These are phyloP conservation scores for Danaus plexippus DNA, from an alignment of 1,140 invertebrate genomes.

Conservation along the genomic window DNA sequence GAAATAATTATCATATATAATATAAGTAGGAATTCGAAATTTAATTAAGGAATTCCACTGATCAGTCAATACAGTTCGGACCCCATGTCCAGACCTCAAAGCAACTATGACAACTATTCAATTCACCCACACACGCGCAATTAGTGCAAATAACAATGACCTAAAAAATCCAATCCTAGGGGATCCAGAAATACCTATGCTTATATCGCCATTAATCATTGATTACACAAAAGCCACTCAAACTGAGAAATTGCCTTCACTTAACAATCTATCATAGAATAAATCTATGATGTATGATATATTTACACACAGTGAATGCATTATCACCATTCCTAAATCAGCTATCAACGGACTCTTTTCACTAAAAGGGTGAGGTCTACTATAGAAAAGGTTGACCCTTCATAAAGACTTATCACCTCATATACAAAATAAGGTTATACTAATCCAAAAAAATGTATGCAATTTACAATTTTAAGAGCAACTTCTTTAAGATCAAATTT, in stretches of 20 bases:
- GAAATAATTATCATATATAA: conserved; percentile 7
- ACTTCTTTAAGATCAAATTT: conserved; percentile 47
- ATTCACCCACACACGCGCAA: conserved; percentile 23
- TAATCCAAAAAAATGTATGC: conserved; percentile 45
- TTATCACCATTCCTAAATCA: conserved; percentile 71
- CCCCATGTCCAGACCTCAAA: conserved; percentile 36
- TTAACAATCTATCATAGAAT: conserved; percentile 62
- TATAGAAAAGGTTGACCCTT: conserved; percentile 72
- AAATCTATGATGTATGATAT: conserved; percentile 71
- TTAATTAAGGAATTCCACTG: conserved; percentile 38
- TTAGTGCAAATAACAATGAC: conserved; percentile 17
- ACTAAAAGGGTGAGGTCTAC: conserved; percentile 69
- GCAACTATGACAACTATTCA: conserved; percentile 43
- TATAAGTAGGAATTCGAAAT: conserved; percentile 16
- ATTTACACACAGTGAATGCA: conserved; percentile 67
- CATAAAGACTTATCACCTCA: conserved; percentile 72
- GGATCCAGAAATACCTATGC: conserved; percentile 13
- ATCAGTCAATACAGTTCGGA: conserved; percentile 23
- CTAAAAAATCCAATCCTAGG: conserved; percentile 17
- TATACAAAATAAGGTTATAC: conserved; percentile 70
- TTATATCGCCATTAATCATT: conserved; percentile 10
- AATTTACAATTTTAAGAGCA: conserved; percentile 36
- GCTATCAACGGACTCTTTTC: conserved; percentile 72
- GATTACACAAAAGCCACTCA: conserved; percentile 9
- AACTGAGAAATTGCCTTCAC: conserved; percentile 18